Evolutionary conservation across 2,113 vertebrate species (phyloP), one percentile per base, ranked within the genome.

Genomic region (Argyrosomus japonicus): DNA sequence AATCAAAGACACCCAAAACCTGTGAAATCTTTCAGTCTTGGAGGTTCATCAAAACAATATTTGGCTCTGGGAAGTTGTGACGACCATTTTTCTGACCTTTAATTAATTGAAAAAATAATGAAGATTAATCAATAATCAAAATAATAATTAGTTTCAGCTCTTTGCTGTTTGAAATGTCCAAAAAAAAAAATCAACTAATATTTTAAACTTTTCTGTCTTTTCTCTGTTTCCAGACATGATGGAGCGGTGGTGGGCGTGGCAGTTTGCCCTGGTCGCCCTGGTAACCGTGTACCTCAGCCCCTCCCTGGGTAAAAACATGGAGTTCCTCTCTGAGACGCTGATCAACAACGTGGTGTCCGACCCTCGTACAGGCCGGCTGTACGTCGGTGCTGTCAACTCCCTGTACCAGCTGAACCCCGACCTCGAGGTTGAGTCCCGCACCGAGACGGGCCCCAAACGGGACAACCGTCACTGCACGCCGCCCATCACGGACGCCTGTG

Each of bases 401-500:
- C 92, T 99, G 5, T 94, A 96, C 93, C 98, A 99, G 90, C 95
- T 99, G 86, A 91, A 87, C 56, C 61, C 92, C 0, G 80, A 93
- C 56, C 93, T 99, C 29, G 36, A 47, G 8, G 11, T 86, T 25
- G 92, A 95, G 73, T 89, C 82, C 13, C 83, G 68, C 43, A 14
- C 51, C 13, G 83, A 96, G 15, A 95, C 91, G 1, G 94, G 98
- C 61, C 97, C 98, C 0, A 87, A 75, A 15, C 85, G 88, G 47
- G 98, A 99, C 95, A 95, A 95, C 89, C 95, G 95, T 50, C 94
- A 85, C 40, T 99, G 98, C 94, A 99, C 97, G 0, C 98, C 98
- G 1, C 98, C 98, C 15, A 96, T 99, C 61, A 87, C 91, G 1
- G 88, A 89, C n/a, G 90, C 95, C 15, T 99, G 98, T 80, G 56